Conservation (phyloP, 2,888 invertebrate species). For the Scrobipalpa atriplicella region DNA sequence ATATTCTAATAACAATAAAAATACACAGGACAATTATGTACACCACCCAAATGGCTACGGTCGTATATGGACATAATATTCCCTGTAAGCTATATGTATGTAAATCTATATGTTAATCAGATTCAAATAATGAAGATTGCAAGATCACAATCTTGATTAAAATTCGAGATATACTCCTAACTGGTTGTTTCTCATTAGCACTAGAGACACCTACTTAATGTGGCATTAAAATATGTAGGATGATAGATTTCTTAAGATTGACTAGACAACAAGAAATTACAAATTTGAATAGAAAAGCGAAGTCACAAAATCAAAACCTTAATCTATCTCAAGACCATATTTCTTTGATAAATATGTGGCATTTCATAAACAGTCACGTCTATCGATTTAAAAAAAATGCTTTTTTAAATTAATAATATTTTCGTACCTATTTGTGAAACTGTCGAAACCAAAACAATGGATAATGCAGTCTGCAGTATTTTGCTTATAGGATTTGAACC, state of each 20-base stretch:
- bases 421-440: no score
- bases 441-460: no score
- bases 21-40: slow-evolving; percentile 2
- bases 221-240: not conserved
- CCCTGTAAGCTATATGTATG: not conserved
- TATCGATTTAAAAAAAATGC: no score
- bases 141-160: slow-evolving; percentile 20
- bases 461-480: no score
- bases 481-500: no score
- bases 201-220: not conserved
- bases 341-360: no score
- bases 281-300: not conserved
- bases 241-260: not conserved
- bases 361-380: no score
- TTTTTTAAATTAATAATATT: no score
- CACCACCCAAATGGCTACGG: not conserved
- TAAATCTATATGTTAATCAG: slow-evolving; percentile 9
- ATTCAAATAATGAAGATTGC: slow-evolving; percentile 23
- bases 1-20: not conserved
- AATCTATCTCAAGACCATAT: no score
- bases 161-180: slow-evolving; percentile 4
- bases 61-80: not conserved
- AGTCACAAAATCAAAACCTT: not conserved
- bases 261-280: not conserved
- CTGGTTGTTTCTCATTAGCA: slow-evolving; percentile 4